Evolutionary conservation across 2,113 vertebrate genomes (phyloP).

Genomic region (Aviceda subcristata): DNA sequence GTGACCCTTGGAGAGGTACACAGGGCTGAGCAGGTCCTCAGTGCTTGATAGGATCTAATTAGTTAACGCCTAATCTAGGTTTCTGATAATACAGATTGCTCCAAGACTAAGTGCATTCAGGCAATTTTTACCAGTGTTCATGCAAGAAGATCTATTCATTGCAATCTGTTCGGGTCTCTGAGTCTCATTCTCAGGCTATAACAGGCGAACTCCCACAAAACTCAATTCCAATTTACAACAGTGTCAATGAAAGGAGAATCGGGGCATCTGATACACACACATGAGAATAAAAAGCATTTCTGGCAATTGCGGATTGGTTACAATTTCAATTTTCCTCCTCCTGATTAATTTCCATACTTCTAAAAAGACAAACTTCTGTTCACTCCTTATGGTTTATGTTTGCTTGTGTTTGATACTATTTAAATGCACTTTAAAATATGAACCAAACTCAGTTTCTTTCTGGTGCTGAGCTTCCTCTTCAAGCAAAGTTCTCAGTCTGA

Average conservation of each 20-base stretch:
- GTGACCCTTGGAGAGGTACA: background rate
- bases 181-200: background rate
- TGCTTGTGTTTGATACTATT: slow-evolving; percentile 9
- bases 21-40: background rate
- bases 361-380: slow-evolving; percentile 47
- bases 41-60: background rate
- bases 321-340: slow-evolving; percentile 28
- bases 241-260: slow-evolving; percentile 44
- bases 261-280: slow-evolving; percentile 1
- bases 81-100: background rate
- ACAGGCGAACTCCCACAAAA: slow-evolving; percentile 10
- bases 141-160: background rate
- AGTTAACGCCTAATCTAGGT: background rate
- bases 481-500: background rate
- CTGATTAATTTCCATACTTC: slow-evolving; percentile 53
- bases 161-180: slow-evolving; percentile 54
- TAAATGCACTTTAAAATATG: background rate
- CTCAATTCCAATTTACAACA: background rate
- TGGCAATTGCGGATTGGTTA: slow-evolving; percentile 25
- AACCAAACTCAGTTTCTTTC: background rate
- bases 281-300: slow-evolving; percentile 35
- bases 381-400: slow-evolving; percentile 50
- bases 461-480: background rate
- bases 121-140: background rate
- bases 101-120: background rate